These are phyloP conservation scores for Smutsia temminckii DNA, from an alignment of 2,797 vertebrate species.

Conservation along the genomic window DNA sequence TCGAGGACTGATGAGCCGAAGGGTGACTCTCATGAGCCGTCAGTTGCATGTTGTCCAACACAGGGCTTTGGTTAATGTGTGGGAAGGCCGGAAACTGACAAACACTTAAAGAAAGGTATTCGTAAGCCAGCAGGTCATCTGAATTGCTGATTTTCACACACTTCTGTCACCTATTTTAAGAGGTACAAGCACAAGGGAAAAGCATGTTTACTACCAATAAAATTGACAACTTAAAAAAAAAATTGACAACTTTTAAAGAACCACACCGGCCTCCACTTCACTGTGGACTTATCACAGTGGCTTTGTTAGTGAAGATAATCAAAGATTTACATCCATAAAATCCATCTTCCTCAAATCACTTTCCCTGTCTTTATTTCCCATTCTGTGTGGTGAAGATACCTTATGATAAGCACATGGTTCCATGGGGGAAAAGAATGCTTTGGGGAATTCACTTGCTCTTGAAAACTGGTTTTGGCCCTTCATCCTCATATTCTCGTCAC, in stretches of 20 bases:
- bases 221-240: neutral
- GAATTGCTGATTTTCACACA: neutral
- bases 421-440: neutral
- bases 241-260: neutral
- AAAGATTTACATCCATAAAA: neutral
- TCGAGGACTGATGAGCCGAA: neutral
- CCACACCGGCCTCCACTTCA: rapidly evolving
- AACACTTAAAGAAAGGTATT: neutral
- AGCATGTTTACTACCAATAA: neutral
- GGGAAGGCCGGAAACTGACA: neutral
- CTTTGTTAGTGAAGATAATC: neutral
- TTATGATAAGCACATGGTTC: neutral
- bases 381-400: neutral
- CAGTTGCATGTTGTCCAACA: rapidly evolving
- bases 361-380: neutral
- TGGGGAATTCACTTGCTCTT: neutral
- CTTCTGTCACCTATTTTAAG: neutral
- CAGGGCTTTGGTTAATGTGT: neutral
- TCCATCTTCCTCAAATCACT: neutral
- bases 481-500: neutral
- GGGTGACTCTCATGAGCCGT: rapidly evolving
- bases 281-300: neutral
- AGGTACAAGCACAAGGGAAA: neutral
- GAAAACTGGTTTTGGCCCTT: neutral
- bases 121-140: neutral